These are phyloP conservation scores for Ianthella basta DNA, from an alignment of 37 sponge, comb jelly and placozoan genomes.

Conservation along the genomic window DNA sequence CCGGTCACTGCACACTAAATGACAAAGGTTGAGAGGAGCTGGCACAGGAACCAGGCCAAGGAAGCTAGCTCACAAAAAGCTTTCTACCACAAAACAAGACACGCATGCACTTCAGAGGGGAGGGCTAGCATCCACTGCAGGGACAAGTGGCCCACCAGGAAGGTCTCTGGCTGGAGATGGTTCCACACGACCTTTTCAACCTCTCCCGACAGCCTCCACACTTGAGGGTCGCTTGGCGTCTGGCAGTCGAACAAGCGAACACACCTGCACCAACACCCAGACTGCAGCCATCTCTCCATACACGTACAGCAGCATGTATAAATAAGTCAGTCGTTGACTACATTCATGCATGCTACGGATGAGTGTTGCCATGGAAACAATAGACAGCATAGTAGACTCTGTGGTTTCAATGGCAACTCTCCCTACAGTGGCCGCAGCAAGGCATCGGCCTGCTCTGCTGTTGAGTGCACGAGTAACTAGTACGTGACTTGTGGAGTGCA, in stretches of 20 bases:
- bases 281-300: neutral
- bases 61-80: no score
- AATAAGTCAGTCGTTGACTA: no score
- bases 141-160: slow-evolving; percentile 53
- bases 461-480: neutral
- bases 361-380: no score
- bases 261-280: neutral
- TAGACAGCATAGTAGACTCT: no score
- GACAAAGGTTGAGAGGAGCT: neutral
- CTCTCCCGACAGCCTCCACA: slow-evolving; percentile 84
- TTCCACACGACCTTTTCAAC: slow-evolving; percentile 95
- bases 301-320: no score
- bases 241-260: slow-evolving; percentile 41
- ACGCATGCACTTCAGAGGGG: no score
- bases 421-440: no score
- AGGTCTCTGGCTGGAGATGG: slow-evolving; percentile 70
- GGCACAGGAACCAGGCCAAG: neutral
- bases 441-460: no score
- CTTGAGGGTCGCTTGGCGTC: slow-evolving; percentile 3
- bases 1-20: neutral
- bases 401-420: no score
- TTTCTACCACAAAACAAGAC: no score
- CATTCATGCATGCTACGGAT: no score
- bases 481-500: neutral
- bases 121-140: no score